Evolutionary conservation across 2,888 invertebrate species (phyloP), one percentile per base, ranked within the genome.

Genomic region (Tiphia femorata): DNA sequence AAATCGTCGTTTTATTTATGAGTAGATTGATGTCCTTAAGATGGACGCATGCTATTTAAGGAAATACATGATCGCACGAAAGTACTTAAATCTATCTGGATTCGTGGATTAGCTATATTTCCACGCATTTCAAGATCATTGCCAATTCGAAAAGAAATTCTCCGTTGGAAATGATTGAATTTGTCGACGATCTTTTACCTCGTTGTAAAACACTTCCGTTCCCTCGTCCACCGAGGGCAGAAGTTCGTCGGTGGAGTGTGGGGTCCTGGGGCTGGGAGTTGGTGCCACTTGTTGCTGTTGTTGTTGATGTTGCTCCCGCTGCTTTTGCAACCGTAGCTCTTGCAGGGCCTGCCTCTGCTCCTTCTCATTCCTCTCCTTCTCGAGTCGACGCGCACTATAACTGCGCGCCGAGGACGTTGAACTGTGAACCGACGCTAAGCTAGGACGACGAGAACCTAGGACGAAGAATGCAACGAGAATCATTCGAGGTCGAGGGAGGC

Each of bases 371-470:
- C 92, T 84, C 78, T 94, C 94, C 70, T 90, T 88, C 81, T 94
- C 94, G 84, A 92, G 92, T 63, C 92, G 87, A 81, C 90, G 88
- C 70, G 92, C 88, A 79, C 93, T 93, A 84, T 92, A 94, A 84
- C 93, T 94, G 79, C 92, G 89, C 64, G 93, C 89, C 46, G 94
- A 94, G 60, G 92, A 93, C 72, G 91, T 90, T 81, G 91, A 91
- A 87, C 94, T 94, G 82, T 94, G 94, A 75, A 94, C 87, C 64
- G 94, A 94, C 70, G 91, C 92, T 87, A 94, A 86, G 88, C 94
- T 93, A 86, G 94, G 93, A 87, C 94, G 90, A 87, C 94, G 88
- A 81, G 93, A 93, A 88, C 93, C 94, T 94, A n/a, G n/a, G n/a
- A n/a, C n/a, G n/a, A n/a, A n/a, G n/a, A n/a, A n/a, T n/a, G n/a